Percentiles rank a stretch among this genome's conserved stretches.
Evolutionary conservation across 2,888 invertebrate genomes (phyloP).

Genomic region (Microctonus aethiopoides): DNA sequence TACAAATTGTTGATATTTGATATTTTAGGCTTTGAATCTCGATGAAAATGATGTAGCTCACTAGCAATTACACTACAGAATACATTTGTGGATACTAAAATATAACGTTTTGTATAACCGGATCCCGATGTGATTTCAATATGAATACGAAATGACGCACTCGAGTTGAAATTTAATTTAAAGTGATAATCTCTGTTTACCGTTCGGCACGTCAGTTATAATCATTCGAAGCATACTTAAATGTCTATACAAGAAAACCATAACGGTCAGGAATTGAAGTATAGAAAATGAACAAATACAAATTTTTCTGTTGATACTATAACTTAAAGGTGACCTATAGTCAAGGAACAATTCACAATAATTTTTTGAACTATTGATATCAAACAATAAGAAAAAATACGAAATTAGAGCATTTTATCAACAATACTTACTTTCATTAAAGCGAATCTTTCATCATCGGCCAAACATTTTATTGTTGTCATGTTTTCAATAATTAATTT

Average conservation of each 20-base stretch:
- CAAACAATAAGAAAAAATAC: too few species aligned
- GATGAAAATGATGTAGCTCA: background rate
- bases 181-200: background rate
- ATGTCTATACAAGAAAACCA: background rate
- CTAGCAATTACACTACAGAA: background rate
- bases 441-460: constrained; percentile 80
- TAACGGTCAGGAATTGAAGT: background rate
- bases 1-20: background rate
- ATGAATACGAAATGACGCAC: background rate
- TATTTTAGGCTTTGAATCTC: background rate
- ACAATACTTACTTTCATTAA: constrained; percentile 77
- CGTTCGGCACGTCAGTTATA: background rate
- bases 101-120: background rate
- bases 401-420: background rate
- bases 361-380: too few species aligned
- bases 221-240: background rate
- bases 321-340: too few species aligned
- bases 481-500: constrained; percentile 33
- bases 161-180: background rate
- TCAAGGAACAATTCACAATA: too few species aligned
- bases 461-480: constrained; percentile 69
- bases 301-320: background rate
- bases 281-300: background rate
- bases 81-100: background rate
- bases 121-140: background rate